These are phyloP conservation scores for Amphiprion percula DNA, from an alignment of 2,113 vertebrate genomes.

Conservation along the genomic window DNA sequence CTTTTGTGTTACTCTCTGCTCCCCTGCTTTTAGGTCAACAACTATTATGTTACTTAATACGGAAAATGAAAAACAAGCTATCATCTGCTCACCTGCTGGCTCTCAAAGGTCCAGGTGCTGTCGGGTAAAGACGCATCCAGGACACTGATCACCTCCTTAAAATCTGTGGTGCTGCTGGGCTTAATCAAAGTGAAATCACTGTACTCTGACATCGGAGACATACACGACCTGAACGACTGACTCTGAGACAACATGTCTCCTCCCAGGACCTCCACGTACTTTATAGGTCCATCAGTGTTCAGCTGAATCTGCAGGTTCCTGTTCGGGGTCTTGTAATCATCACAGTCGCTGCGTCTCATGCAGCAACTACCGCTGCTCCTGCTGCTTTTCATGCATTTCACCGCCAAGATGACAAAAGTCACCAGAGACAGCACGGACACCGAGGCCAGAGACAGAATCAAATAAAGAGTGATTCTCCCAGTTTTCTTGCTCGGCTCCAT, in stretches of 20 bases:
- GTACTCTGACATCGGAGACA: slow-evolving; percentile 87
- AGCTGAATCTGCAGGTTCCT: slow-evolving; percentile 85
- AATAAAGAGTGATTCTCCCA: slow-evolving; percentile 79
- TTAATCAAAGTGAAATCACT: slow-evolving; percentile 88
- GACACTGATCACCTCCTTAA: slow-evolving; percentile 79
- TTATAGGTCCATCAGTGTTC: slow-evolving; percentile 86
- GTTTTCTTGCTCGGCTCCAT: slow-evolving; percentile 76
- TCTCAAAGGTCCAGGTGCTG: slow-evolving; percentile 83
- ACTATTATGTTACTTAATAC: too few species aligned
- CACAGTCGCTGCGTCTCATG: slow-evolving; percentile 64
- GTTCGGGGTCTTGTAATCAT: slow-evolving; percentile 75
- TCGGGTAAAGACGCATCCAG: slow-evolving; percentile 81
- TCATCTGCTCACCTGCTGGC: slow-evolving; percentile 79
- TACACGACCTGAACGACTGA: slow-evolving; percentile 86
- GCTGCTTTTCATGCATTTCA: slow-evolving; percentile 81
- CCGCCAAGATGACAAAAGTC: slow-evolving; percentile 81
- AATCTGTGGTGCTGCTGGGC: slow-evolving; percentile 81
- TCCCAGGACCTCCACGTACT: slow-evolving; percentile 87
- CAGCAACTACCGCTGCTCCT: slow-evolving; percentile 79
- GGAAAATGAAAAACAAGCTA: too few species aligned
- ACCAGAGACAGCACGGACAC: slow-evolving; percentile 84
- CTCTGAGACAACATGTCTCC: slow-evolving; percentile 85
- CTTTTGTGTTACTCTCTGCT: slow-evolving; percentile 29
- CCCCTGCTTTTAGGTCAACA: slow-evolving; percentile 78
- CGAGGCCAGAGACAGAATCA: slow-evolving; percentile 84